phyloP scores from a whole-genome alignment of 2,113 vertebrate species.

The Phaethon lepturus region DNA sequence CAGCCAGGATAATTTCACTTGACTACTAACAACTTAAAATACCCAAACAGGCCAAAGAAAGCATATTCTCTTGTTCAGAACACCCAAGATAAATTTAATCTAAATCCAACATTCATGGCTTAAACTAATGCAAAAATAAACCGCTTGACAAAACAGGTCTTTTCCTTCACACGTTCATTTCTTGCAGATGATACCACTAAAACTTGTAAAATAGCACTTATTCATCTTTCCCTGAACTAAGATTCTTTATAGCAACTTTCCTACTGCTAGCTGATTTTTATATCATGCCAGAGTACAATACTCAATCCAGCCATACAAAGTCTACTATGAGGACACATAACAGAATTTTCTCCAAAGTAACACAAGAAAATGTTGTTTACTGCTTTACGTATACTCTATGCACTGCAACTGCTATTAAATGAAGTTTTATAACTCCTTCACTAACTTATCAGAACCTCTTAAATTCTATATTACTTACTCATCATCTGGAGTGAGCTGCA shows the following conservation, averaged over 20 bases:
- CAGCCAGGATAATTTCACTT: not conserved
- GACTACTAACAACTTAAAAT: not conserved
- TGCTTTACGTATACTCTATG: not conserved
- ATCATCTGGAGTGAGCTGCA: slow-evolving; percentile 97
- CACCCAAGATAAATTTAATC: not conserved
- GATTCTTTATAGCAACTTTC: not conserved
- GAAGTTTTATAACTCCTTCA: not conserved
- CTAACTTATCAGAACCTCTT: not conserved
- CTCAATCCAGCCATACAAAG: not conserved
- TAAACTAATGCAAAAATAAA: not conserved
- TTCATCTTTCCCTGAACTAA: not conserved
- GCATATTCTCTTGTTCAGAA: not conserved
- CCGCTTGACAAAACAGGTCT: not conserved
- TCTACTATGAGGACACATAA: not conserved
- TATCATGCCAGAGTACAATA: not conserved
- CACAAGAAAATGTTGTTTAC: not conserved
- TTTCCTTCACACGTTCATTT: not conserved
- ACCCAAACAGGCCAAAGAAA: not conserved
- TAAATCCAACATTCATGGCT: not conserved
- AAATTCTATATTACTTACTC: slow-evolving; percentile 86
- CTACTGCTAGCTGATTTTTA: not conserved
- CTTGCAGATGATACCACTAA: not conserved
- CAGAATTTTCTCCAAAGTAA: not conserved
- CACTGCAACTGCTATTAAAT: not conserved
- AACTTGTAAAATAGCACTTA: not conserved